Percentiles rank a stretch among this genome's conserved stretches.
These are phyloP conservation scores for Eulacestoma nigropectus DNA, from an alignment of 2,113 vertebrate genomes.

Conservation along the genomic window DNA sequence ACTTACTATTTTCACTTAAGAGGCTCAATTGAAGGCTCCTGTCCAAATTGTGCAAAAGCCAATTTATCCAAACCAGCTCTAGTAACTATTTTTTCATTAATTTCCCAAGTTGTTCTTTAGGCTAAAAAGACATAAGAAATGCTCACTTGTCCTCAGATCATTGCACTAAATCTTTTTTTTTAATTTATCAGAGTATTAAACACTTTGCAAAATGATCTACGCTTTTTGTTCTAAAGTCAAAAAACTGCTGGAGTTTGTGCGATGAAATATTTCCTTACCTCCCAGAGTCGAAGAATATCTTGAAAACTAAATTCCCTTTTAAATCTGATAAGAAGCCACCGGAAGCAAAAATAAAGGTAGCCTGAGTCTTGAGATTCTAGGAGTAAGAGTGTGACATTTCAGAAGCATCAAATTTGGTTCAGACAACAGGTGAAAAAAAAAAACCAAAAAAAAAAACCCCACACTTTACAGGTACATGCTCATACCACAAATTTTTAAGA, in stretches of 20 bases:
- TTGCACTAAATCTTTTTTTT: neutral
- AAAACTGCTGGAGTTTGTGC: neutral
- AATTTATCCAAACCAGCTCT: neutral
- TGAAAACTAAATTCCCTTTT: constrained; percentile 96
- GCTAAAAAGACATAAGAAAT: neutral
- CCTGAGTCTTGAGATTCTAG: constrained; percentile 97
- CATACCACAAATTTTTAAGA: neutral
- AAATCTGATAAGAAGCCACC: constrained; percentile 96
- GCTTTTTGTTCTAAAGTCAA: neutral
- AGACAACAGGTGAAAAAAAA: neutral
- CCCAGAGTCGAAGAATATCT: constrained; percentile 95
- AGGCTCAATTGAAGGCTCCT: neutral
- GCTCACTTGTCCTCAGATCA: neutral
- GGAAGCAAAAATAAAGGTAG: constrained; percentile 97
- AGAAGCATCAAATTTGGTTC: neutral
- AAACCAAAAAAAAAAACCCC: neutral
- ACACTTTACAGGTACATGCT: neutral
- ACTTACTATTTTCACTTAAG: neutral
- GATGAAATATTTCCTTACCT: constrained; percentile 77
- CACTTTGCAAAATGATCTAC: neutral
- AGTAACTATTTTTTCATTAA: neutral
- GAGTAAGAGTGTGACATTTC: neutral
- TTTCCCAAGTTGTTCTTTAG: neutral
- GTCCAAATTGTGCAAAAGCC: neutral
- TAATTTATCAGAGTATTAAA: neutral